Conservation (phyloP, 1,140 invertebrate genomes). For the Anastrepha ludens region DNA sequence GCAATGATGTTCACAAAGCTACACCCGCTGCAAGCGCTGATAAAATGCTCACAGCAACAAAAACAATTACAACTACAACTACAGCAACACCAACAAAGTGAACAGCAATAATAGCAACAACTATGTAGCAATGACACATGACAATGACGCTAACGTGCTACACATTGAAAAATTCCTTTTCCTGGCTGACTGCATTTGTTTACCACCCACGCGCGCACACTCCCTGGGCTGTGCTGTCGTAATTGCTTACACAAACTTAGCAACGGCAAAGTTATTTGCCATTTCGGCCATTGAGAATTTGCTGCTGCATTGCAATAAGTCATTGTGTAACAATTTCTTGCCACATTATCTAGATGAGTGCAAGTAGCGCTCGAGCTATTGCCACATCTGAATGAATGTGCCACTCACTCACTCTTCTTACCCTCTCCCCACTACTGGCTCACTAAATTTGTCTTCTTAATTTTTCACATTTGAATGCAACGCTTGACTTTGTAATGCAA, state of each 20-base stretch:
- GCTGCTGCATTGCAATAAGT: constrained; percentile 28
- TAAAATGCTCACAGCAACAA: neutral
- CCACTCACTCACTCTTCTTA: neutral
- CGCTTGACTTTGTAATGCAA: constrained; percentile 21
- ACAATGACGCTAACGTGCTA: constrained; percentile 34
- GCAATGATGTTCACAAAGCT: neutral
- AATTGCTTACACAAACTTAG: neutral
- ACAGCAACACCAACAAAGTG: neutral
- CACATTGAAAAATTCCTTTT: constrained; percentile 48
- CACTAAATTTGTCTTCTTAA: constrained; percentile 20
- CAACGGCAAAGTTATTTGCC: constrained; percentile 21
- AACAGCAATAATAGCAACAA: no score
- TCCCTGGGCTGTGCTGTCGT: neutral
- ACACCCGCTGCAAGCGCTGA: neutral
- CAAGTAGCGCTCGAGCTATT: neutral
- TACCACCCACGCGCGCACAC: neutral
- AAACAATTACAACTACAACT: neutral
- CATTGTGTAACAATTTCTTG: constrained; percentile 29
- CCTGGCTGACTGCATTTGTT: neutral
- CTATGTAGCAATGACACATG: neutral
- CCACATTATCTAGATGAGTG: constrained; percentile 29
- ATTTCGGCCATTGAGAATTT: constrained; percentile 35
- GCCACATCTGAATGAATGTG: neutral
- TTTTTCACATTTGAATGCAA: constrained; percentile 42
- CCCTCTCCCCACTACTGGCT: neutral